Percentiles rank a stretch among this genome's conserved stretches.
Evolutionary conservation across 2,113 vertebrate genomes (phyloP).

Genomic region (Nothocercus nigrocapillus): DNA sequence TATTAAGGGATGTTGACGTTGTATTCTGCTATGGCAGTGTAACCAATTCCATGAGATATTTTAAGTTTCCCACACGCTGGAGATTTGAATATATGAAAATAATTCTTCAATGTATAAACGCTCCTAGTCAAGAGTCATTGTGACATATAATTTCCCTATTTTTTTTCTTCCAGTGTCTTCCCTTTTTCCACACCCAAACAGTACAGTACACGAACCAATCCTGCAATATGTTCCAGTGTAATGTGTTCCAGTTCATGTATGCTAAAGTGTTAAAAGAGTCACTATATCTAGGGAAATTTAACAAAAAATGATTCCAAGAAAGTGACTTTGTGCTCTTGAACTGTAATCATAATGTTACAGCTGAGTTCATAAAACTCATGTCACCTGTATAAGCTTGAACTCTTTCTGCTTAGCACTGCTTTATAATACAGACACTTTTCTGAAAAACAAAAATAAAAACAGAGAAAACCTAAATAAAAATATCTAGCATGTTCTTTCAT

Average conservation of each 20-base stretch:
- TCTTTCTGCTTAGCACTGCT: background rate
- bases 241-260: background rate
- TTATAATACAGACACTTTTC: background rate
- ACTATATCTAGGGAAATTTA: background rate
- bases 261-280: background rate
- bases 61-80: background rate
- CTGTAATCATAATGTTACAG: background rate
- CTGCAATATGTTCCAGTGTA: background rate
- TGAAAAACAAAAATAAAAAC: background rate
- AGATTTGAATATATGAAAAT: background rate
- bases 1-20: background rate
- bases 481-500: background rate
- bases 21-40: background rate
- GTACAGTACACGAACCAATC: background rate
- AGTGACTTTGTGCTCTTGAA: background rate
- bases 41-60: background rate
- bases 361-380: background rate
- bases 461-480: background rate
- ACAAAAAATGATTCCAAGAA: background rate
- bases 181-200: background rate
- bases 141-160: background rate
- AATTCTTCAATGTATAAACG: background rate
- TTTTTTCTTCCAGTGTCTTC: background rate
- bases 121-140: background rate
- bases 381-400: background rate